Evolutionary conservation across 2,797 vertebrate genomes (phyloP).

Genomic region (Tauraco hartlaubi): DNA sequence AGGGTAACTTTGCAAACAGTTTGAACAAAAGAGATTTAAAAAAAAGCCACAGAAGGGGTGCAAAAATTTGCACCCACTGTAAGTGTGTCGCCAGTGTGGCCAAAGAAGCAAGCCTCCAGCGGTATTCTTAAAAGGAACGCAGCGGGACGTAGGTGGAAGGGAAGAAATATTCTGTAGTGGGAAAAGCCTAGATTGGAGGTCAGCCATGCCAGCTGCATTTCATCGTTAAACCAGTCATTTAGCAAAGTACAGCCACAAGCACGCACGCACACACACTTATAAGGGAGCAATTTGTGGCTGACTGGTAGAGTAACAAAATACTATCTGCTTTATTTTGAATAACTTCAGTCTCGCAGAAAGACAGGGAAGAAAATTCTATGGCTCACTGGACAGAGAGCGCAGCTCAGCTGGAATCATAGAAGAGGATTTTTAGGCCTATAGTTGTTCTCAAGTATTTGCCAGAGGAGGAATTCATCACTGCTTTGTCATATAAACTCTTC

Average conservation of each 20-base stretch:
- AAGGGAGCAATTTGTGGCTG: conserved; percentile 43
- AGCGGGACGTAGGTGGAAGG: not conserved
- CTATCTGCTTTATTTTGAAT: not conserved
- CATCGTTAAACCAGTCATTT: not conserved
- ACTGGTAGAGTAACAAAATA: conserved; percentile 10
- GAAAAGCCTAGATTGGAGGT: conserved; percentile 17
- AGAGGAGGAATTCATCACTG: conserved; percentile 10
- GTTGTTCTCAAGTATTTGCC: not conserved
- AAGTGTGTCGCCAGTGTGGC: not conserved
- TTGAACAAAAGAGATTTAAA: not conserved
- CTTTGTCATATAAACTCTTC: conserved; percentile 25
- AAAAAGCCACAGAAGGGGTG: not conserved
- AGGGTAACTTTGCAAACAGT: conserved; percentile 1
- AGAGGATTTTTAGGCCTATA: conserved; percentile 25
- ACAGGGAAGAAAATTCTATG: not conserved
- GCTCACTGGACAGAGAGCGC: not conserved
- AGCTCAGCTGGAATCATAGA: not conserved
- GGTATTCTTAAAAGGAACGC: not conserved
- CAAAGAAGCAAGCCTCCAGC: not conserved
- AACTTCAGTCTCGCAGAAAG: not conserved
- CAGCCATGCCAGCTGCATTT: conserved; percentile 47
- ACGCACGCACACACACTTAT: conserved; percentile 26
- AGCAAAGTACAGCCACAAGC: conserved; percentile 55
- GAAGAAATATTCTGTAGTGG: not conserved
- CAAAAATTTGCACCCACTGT: not conserved